phyloP scores from a whole-genome alignment of 35 echinoderm and acorn worm genomes.

The Lytechinus variegatus region DNA sequence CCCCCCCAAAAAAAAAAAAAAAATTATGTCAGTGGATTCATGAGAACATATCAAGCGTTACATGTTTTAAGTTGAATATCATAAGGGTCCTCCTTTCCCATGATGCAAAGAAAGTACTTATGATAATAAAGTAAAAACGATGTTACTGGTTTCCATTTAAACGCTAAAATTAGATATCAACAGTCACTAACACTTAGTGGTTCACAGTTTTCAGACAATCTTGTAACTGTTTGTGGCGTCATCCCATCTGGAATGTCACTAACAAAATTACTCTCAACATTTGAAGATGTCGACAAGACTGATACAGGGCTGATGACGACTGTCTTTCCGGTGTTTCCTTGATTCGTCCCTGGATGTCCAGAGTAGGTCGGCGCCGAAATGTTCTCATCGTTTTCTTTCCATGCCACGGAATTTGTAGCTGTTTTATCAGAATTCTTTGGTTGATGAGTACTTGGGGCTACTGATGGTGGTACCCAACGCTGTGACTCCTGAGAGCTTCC shows the following conservation, averaged over 20 bases:
- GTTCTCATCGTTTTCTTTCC: not conserved
- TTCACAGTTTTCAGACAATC: not conserved
- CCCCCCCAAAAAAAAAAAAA: no score
- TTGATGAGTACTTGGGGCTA: not conserved
- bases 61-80: no score
- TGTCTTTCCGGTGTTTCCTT: not conserved
- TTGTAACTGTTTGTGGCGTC: not conserved
- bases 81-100: no score
- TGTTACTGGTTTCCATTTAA: no score
- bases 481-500: not conserved
- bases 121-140: no score
- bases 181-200: not conserved
- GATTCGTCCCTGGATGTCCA: not conserved
- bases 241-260: not conserved
- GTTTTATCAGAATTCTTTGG: not conserved
- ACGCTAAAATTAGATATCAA: not conserved
- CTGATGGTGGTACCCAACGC: conserved; percentile 35
- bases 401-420: not conserved
- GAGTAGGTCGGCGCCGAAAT: not conserved
- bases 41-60: no score
- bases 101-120: no score
- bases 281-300: not conserved
- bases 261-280: not conserved
- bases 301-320: not conserved
- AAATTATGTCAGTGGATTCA: no score